Conservation (phyloP, 1,140 invertebrate genomes). For the Nilaparvata lugens region DNA sequence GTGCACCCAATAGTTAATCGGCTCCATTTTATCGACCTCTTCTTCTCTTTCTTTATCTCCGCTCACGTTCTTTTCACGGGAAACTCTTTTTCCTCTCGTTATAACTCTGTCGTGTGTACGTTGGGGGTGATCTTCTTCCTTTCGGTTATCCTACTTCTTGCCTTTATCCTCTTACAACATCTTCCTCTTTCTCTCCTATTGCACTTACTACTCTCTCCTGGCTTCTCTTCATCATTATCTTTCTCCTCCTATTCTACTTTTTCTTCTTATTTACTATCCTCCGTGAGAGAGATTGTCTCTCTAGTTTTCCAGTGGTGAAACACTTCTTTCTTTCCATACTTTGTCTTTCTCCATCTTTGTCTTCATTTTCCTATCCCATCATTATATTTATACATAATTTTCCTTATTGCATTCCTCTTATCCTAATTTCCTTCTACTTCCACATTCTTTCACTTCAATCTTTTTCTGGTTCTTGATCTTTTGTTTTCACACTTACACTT, state of each 20-base stretch:
- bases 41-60: too few species aligned
- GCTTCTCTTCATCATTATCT: not conserved
- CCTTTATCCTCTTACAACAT: not conserved
- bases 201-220: not conserved
- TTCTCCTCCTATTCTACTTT: not conserved
- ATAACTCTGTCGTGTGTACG: not conserved
- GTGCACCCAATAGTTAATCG: not conserved
- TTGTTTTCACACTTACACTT: conserved; percentile 1
- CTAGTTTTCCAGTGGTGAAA: too few species aligned
- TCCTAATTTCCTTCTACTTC: conserved; percentile 5
- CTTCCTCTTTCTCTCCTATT: not conserved
- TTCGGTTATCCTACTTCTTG: conserved; percentile 1
- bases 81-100: too few species aligned
- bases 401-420: too few species aligned
- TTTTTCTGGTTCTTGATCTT: too few species aligned
- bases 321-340: too few species aligned
- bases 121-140: conserved; percentile 11
- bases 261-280: too few species aligned
- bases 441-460: too few species aligned
- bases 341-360: not conserved
- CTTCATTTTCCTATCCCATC: conserved; percentile 5
- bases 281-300: too few species aligned
- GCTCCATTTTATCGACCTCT: too few species aligned
- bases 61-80: too few species aligned
- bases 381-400: too few species aligned